Conservation (phyloP, 2,888 invertebrate genomes). For the Psylliodes chrysocephalus region DNA sequence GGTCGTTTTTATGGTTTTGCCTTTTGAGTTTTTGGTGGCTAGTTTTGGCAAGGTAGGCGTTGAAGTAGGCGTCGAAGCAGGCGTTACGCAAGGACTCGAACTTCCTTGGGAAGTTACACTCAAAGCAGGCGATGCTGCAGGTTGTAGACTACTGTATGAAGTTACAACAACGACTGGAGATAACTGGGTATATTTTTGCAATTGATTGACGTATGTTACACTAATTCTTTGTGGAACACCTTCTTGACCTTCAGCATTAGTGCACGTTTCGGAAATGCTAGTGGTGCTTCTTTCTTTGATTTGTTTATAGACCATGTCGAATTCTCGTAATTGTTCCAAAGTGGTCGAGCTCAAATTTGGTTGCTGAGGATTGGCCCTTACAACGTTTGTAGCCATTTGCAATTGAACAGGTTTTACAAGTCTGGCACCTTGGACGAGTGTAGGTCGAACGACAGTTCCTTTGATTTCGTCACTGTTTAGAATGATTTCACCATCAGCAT, state of each 20-base stretch:
- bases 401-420: conserved; percentile 67
- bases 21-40: conserved; percentile 49
- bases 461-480: conserved; percentile 42
- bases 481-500: conserved; percentile 50
- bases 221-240: conserved; percentile 65
- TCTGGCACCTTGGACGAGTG: conserved; percentile 69
- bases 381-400: conserved; percentile 72
- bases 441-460: conserved; percentile 61
- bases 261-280: conserved; percentile 54
- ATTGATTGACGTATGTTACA: conserved; percentile 67
- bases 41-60: conserved; percentile 51
- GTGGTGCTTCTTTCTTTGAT: conserved; percentile 80
- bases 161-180: conserved; percentile 69
- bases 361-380: conserved; percentile 68
- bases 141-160: conserved; percentile 65
- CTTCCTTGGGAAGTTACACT: conserved; percentile 70
- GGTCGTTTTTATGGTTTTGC: conserved; percentile 70
- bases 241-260: conserved; percentile 53
- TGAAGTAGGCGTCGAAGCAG: conserved; percentile 66
- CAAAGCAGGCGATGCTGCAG: conserved; percentile 68
- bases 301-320: conserved; percentile 83
- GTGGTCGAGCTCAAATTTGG: conserved; percentile 80
- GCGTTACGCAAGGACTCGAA: conserved; percentile 69
- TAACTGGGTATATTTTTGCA: conserved; percentile 63
- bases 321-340: conserved; percentile 80